Evolutionary conservation across 1,140 invertebrate species (phyloP).

Genomic region (Dinothrombium tinctorium): DNA sequence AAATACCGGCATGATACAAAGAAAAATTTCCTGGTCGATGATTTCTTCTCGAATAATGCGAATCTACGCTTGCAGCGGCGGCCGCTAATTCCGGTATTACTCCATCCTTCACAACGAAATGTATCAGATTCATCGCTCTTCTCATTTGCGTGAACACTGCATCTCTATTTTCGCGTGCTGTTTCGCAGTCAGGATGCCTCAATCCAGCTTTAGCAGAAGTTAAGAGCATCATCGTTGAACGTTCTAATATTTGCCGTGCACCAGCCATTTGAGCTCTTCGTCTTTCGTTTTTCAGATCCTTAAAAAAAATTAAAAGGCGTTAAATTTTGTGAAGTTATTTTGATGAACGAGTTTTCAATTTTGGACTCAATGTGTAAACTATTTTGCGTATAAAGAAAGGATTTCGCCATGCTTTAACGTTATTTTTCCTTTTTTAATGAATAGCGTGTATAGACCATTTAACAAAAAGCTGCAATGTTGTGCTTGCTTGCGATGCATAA

Average conservation of each 20-base stretch:
- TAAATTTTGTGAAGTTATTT: neutral
- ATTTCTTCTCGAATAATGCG: too few relatives aligned
- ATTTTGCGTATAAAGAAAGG: too few relatives aligned
- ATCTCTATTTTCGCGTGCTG: conserved; percentile 77
- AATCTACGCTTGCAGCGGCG: conserved; percentile 15
- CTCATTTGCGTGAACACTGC: conserved; percentile 86
- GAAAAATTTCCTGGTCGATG: too few relatives aligned
- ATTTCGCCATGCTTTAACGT: too few relatives aligned
- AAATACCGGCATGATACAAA: too few relatives aligned
- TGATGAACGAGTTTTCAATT: neutral
- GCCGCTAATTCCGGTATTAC: conserved; percentile 35
- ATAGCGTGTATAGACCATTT: too few relatives aligned
- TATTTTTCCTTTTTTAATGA: too few relatives aligned
- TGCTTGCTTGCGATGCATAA: too few relatives aligned
- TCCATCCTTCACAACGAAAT: conserved; percentile 86
- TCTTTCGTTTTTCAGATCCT: conserved; percentile 80
- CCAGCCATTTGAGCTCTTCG: conserved; percentile 82
- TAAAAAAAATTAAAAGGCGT: conserved; percentile 4
- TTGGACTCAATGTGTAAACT: too few relatives aligned
- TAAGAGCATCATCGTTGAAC: conserved; percentile 91
- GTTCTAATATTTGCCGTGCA: conserved; percentile 73
- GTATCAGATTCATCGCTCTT: conserved; percentile 85
- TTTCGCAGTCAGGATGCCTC: conserved; percentile 75
- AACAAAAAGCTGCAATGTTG: too few relatives aligned
- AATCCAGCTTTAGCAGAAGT: conserved; percentile 86